Percentiles rank a stretch among this genome's conserved stretches.
Conservation (phyloP, 2,797 vertebrate species). For the Muscicapa comitata region DNA sequence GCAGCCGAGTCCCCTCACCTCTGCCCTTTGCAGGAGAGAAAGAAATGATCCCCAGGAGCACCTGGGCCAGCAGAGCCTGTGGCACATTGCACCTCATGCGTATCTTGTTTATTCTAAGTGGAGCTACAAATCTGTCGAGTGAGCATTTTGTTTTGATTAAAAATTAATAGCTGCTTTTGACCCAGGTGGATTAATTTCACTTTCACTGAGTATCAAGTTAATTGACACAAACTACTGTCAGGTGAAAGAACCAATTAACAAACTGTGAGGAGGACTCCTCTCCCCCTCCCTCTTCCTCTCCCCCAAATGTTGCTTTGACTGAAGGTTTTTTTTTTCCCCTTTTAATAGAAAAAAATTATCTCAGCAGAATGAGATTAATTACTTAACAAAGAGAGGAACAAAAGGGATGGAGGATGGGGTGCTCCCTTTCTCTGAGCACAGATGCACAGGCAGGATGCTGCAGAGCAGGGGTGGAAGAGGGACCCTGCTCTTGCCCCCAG, state of each 20-base stretch:
- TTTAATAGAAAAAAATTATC: constrained; percentile 57
- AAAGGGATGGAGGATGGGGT: not conserved
- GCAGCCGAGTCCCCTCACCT: not conserved
- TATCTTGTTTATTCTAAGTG: constrained; percentile 65
- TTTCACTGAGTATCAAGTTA: constrained; percentile 77
- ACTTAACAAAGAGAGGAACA: constrained; percentile 46
- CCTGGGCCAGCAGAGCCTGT: not conserved
- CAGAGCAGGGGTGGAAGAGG: not conserved
- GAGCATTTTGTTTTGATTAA: constrained; percentile 79
- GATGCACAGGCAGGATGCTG: not conserved
- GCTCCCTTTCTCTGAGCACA: not conserved
- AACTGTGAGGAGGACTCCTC: constrained; percentile 62
- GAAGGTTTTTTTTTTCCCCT: not conserved
- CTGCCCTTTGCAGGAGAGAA: constrained; percentile 8
- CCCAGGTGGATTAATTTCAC: constrained; percentile 79
- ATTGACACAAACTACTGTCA: constrained; percentile 79
- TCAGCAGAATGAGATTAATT: constrained; percentile 66
- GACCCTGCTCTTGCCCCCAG: not conserved
- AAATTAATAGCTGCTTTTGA: constrained; percentile 82
- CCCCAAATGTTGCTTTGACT: constrained; percentile 64
- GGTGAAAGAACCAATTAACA: constrained; percentile 80
- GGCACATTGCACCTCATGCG: constrained; percentile 20
- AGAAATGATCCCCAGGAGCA: constrained; percentile 21
- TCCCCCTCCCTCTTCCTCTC: not conserved
- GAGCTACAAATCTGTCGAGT: constrained; percentile 71